Conservation (phyloP, 2,888 invertebrate genomes). For the Gnatocerus cornutus region DNA sequence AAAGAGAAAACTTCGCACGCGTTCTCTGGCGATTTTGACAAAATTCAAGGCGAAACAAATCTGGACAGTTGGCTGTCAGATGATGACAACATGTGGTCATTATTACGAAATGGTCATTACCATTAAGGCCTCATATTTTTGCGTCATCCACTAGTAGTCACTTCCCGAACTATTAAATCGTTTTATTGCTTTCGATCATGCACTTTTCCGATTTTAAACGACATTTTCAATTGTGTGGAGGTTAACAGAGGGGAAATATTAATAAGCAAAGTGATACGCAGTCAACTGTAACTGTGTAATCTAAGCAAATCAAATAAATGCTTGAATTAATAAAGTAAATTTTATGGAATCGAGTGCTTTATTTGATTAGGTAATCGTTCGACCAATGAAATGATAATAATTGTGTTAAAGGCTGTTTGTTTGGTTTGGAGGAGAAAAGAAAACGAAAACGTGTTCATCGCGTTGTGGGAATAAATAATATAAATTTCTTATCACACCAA, state of each 20-base stretch:
- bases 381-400: conserved; percentile 26
- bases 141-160: conserved; percentile 15
- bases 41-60: neutral
- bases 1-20: too few relatives aligned
- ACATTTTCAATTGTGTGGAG: neutral
- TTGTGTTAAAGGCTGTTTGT: conserved; percentile 5
- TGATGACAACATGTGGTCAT: conserved; percentile 22
- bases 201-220: conserved; percentile 4
- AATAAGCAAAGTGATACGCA: conserved; percentile 40
- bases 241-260: conserved; percentile 17
- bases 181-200: conserved; percentile 9
- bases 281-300: conserved; percentile 43
- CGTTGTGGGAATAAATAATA: neutral
- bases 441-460: neutral
- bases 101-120: conserved; percentile 45
- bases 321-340: conserved; percentile 41
- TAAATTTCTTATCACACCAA: too few relatives aligned
- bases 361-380: conserved; percentile 34
- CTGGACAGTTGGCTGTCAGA: neutral
- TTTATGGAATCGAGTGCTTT: conserved; percentile 22
- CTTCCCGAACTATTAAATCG: conserved; percentile 22
- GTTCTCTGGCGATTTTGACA: conserved; percentile 3
- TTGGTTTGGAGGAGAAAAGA: neutral
- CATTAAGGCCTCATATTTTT: conserved; percentile 44
- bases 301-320: conserved; percentile 43